A percentile compares a stretch with the other conserved stretches of the same genome.
phyloP scores from a whole-genome alignment of 2,113 vertebrate genomes.

The Eudyptes chrysolophus region DNA sequence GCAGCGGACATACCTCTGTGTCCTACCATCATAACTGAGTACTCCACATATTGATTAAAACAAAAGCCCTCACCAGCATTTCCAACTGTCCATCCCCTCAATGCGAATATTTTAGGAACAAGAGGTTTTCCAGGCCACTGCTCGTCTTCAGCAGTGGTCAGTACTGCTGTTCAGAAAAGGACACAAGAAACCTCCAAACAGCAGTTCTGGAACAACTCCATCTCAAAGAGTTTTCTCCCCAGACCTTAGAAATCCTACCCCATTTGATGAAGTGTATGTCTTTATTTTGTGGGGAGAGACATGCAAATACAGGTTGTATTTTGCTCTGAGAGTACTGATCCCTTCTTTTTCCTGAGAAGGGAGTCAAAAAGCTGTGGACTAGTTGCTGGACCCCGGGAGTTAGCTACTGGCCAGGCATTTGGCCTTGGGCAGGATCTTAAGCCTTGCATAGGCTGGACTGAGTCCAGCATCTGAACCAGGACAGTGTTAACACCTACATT shows the following conservation, averaged over 20 bases:
- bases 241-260: not conserved
- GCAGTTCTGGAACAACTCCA: not conserved
- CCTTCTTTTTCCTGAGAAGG: not conserved
- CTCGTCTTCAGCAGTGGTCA: not conserved
- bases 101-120: not conserved
- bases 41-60: not conserved
- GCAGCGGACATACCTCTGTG: not conserved
- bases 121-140: not conserved
- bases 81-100: not conserved
- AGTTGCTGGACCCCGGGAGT: not conserved
- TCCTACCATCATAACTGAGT: not conserved
- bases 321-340: not conserved
- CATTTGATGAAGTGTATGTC: not conserved
- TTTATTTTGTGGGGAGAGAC: not conserved
- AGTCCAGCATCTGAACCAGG: not conserved
- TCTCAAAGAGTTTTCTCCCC: not conserved
- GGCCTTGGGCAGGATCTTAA: not conserved
- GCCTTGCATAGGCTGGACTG: not conserved
- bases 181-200: not conserved
- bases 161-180: not conserved
- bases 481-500: rapidly evolving
- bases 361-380: not conserved
- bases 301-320: not conserved
- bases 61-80: not conserved
- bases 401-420: not conserved